Conservation (phyloP, 2,888 invertebrate genomes). For the Drepana falcataria region DNA sequence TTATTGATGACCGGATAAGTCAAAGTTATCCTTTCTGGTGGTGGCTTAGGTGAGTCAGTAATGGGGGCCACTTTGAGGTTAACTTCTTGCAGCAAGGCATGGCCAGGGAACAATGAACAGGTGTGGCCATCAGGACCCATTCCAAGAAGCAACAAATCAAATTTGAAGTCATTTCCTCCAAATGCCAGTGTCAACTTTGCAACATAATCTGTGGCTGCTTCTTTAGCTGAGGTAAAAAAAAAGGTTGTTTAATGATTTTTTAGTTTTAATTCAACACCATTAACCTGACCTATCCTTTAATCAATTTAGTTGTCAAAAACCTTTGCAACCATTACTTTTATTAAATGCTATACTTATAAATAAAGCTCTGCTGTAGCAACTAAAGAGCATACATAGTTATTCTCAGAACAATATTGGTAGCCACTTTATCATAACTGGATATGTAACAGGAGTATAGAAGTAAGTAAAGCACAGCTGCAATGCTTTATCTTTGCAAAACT, state of each 20-base stretch:
- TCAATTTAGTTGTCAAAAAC: too few relatives aligned
- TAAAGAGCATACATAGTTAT: too few relatives aligned
- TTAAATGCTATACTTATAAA: too few relatives aligned
- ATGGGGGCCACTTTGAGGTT: slow-evolving; percentile 88
- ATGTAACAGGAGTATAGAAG: too few relatives aligned
- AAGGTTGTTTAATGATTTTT: neutral
- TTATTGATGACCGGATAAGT: slow-evolving; percentile 94
- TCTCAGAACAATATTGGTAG: too few relatives aligned
- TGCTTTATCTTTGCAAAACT: too few relatives aligned
- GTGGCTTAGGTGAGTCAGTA: slow-evolving; percentile 97
- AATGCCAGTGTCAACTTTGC: slow-evolving; percentile 82
- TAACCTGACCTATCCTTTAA: too few relatives aligned
- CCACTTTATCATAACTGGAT: too few relatives aligned
- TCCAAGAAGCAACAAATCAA: slow-evolving; percentile 94
- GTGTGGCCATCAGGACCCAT: slow-evolving; percentile 99
- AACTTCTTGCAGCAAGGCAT: slow-evolving; percentile 81
- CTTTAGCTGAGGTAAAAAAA: slow-evolving; percentile 79
- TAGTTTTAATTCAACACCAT: too few relatives aligned
- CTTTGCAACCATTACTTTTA: too few relatives aligned
- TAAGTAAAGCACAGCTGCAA: too few relatives aligned
- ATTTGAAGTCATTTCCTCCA: slow-evolving; percentile 72
- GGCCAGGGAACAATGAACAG: slow-evolving; percentile 96
- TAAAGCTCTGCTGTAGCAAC: too few relatives aligned
- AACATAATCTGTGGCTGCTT: slow-evolving; percentile 87
- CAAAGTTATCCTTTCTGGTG: slow-evolving; percentile 92